phyloP scores from a whole-genome alignment of 2,113 vertebrate species.

The Oplegnathus fasciatus region DNA sequence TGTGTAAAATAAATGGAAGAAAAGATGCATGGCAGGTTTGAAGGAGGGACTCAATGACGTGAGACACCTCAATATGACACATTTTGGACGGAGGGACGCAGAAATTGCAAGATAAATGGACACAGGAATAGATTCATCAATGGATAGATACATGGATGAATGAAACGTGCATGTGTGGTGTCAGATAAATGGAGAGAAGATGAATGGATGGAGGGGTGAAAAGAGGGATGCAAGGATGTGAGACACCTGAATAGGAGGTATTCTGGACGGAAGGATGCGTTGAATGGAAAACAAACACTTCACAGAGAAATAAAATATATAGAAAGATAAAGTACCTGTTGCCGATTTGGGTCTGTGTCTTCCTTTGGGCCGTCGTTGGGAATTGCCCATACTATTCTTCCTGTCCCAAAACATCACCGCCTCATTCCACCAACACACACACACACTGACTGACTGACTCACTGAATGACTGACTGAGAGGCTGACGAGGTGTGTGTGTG shows the following conservation, averaged over 20 bases:
- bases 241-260: background rate
- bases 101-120: too few species aligned
- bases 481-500: slow-evolving; percentile 3
- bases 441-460: slow-evolving; percentile 58
- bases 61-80: too few species aligned
- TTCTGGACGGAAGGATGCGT: background rate
- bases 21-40: too few species aligned
- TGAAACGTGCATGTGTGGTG: background rate
- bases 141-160: background rate
- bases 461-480: slow-evolving; percentile 35
- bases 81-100: too few species aligned
- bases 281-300: background rate
- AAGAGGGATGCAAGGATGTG: background rate
- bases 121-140: background rate
- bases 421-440: slow-evolving; percentile 79
- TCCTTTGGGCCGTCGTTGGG: slow-evolving; percentile 86
- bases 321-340: slow-evolving; percentile 81
- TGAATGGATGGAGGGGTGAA: background rate
- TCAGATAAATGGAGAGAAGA: background rate
- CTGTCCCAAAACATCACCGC: slow-evolving; percentile 89
- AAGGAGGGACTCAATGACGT: too few species aligned
- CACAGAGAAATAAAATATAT: background rate
- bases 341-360: slow-evolving; percentile 86
- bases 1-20: background rate
- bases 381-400: slow-evolving; percentile 85